Conservation (phyloP, 1,140 invertebrate species). For the Bombyx mandarina region DNA sequence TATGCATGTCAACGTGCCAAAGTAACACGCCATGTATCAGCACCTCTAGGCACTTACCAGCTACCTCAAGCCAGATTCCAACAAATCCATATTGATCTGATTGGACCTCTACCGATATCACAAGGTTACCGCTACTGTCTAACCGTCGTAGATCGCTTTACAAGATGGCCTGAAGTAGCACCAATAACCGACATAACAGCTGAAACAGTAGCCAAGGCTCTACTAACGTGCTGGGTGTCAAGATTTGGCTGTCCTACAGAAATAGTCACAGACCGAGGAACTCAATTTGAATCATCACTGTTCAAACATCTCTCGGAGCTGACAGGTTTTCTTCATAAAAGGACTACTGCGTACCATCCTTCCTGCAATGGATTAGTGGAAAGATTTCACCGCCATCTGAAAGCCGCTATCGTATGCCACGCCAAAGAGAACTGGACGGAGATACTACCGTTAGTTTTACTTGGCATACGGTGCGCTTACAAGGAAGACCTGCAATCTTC, state of each 20-base stretch:
- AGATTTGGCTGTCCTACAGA: constrained; percentile 4
- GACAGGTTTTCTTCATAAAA: no score
- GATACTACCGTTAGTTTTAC: no score
- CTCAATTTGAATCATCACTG: no score
- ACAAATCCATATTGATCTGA: background rate
- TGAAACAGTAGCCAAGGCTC: background rate
- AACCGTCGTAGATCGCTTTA: constrained; percentile 5
- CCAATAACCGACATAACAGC: constrained; percentile 3
- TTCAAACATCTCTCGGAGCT: no score
- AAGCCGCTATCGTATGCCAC: no score
- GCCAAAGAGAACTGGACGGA: no score
- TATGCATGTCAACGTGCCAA: background rate
- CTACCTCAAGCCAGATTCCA: background rate
- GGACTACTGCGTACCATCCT: no score
- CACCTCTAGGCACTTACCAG: background rate
- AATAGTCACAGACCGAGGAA: constrained; percentile 1
- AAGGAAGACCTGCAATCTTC: no score
- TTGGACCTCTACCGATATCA: constrained; percentile 2
- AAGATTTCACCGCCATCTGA: no score
- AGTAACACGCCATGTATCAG: background rate
- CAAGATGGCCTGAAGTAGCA: constrained; percentile 3
- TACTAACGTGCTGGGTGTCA: background rate
- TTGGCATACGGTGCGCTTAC: no score
- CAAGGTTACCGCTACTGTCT: constrained; percentile 2
- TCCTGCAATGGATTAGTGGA: no score